These are phyloP conservation scores for Lepeophtheirus salmonis DNA, from an alignment of 1,140 invertebrate genomes.

Conservation along the genomic window DNA sequence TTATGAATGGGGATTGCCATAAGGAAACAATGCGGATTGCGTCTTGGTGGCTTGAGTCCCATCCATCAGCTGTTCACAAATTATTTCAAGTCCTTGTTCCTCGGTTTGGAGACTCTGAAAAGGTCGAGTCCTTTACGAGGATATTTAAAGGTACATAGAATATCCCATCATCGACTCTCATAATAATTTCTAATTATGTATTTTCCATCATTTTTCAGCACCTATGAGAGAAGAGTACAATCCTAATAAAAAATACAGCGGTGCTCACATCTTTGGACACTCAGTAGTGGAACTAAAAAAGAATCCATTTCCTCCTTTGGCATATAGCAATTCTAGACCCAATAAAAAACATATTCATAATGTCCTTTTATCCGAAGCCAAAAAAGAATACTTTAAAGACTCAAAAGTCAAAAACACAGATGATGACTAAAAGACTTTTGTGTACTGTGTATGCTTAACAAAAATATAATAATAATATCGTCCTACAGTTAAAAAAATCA, in stretches of 20 bases:
- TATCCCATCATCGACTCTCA: too few relatives aligned
- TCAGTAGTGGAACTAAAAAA: not conserved
- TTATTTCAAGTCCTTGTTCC: constrained; percentile 9
- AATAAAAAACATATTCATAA: constrained; percentile 14
- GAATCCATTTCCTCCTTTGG: constrained; percentile 4
- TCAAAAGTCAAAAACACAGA: too few relatives aligned
- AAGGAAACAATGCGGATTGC: constrained; percentile 8
- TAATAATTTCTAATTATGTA: not conserved
- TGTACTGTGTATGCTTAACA: too few relatives aligned
- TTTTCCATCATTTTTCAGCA: not conserved
- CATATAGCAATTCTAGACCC: not conserved
- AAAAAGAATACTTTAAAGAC: too few relatives aligned
- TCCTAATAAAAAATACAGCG: not conserved
- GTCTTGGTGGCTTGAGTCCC: constrained; percentile 2
- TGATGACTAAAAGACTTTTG: too few relatives aligned
- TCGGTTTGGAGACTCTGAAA: not conserved
- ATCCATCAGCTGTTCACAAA: constrained; percentile 6
- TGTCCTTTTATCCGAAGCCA: constrained; percentile 2
- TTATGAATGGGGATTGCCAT: constrained; percentile 9
- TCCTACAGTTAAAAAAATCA: too few relatives aligned
- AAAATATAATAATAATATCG: too few relatives aligned
- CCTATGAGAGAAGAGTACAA: not conserved
- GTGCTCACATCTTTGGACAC: not conserved
- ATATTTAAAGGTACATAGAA: too few relatives aligned
- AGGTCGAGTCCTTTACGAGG: not conserved